A percentile compares a stretch with the other conserved stretches of the same genome.
phyloP scores from a whole-genome alignment of 2,113 vertebrate species.

The Lepus europaeus region DNA sequence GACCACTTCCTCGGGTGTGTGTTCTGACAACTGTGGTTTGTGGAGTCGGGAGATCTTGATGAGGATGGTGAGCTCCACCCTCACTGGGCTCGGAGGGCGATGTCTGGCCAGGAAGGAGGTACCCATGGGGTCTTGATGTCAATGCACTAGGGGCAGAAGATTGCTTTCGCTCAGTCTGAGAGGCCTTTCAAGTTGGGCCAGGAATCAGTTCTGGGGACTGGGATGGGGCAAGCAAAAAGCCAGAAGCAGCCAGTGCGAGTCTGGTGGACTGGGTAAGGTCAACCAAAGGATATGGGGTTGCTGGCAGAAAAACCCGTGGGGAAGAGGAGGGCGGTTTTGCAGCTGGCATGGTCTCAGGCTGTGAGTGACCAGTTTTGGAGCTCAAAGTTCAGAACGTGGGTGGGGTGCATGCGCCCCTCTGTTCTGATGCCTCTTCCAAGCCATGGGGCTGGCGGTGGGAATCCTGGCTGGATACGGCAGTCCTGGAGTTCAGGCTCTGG shows the following conservation, averaged over 20 bases:
- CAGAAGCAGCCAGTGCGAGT: conserved; percentile 61
- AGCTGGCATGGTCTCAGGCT: neutral
- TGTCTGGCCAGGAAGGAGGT: conserved; percentile 74
- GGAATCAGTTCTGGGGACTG: conserved; percentile 74
- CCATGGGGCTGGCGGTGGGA: neutral
- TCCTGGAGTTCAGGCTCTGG: neutral
- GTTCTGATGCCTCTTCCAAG: neutral
- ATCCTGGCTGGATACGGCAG: too few relatives aligned
- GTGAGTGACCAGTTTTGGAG: neutral
- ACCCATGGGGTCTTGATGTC: conserved; percentile 63
- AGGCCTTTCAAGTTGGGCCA: conserved; percentile 73
- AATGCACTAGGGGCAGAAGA: conserved; percentile 55
- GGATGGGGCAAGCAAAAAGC: conserved; percentile 53
- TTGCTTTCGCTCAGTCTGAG: conserved; percentile 65
- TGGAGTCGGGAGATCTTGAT: conserved; percentile 60
- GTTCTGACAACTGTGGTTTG: conserved; percentile 68
- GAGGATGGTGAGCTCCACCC: conserved; percentile 56
- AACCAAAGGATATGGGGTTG: conserved; percentile 37
- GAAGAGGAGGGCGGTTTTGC: neutral
- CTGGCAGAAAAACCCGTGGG: conserved; percentile 31
- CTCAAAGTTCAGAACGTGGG: neutral
- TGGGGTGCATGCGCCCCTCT: neutral
- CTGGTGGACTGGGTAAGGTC: conserved; percentile 52
- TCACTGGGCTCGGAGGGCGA: conserved; percentile 59
- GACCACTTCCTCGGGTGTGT: conserved; percentile 84